Evolutionary conservation across 2,113 vertebrate genomes (phyloP), one percentile per base, ranked within the genome.

Genomic region (Camelus dromedarius): DNA sequence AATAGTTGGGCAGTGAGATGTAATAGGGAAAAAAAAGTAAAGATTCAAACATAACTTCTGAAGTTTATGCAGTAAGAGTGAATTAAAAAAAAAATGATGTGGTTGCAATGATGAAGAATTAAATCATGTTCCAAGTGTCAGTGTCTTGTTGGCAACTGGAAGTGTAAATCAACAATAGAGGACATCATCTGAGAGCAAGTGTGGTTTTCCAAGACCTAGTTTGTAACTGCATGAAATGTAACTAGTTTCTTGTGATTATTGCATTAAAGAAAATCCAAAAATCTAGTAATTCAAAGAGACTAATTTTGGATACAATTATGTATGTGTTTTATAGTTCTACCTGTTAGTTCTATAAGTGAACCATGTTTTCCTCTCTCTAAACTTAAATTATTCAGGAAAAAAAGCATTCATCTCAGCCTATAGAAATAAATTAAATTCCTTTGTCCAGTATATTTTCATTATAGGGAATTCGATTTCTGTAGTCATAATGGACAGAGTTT

Each of bases 381-480:
- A 84, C 22, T 79, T 89, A 35, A 88, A 70, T 69, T 94, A 70
- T 66, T 81, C 28, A 89, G 22, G 38, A 73, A 82, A 75, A 62
- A 48, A 66, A 35, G 4, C 9, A 48, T 75, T 48, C 14, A 48
- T 24, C 24, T 72, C 19, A 60, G 10, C 28, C 48, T 89, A 38
- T 19, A 81, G 32, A 76, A 94, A 70, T 79, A n/a, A 79, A 16
- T 70, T 67, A 58, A 82, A 72, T 66, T 9, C 8, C 19, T 22
- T 35, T 64, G 5, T 46, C 62, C 72, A 24, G 0, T 46, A 13
- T 62, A 18, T 56, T 88, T 90, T 79, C 75, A 46, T 83, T 82
- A 60, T 8, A 5, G 2, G 5, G 35, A 70, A 0, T 58, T 89
- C 60, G 32, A 62, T 50, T 76, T 94, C 32, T 88, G 2, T 62